Conservation (phyloP, 2,888 invertebrate genomes). For the Drosophila eohydei region DNA sequence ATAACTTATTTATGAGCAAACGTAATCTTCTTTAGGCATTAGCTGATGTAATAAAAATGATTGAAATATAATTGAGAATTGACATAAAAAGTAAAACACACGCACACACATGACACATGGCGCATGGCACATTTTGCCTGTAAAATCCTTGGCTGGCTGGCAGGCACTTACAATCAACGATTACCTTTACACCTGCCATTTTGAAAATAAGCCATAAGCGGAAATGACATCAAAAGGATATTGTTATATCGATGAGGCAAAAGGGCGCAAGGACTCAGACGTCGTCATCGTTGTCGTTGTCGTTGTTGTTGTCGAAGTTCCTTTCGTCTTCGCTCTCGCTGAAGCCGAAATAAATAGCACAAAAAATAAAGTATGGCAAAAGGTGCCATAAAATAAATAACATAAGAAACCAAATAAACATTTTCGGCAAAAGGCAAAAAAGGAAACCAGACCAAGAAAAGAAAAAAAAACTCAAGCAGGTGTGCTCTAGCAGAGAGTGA, state of each 20-base stretch:
- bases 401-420: conserved; percentile 78
- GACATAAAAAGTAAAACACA: conserved; percentile 70
- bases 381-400: conserved; percentile 80
- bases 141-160: conserved; percentile 65
- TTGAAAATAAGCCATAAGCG: conserved; percentile 80
- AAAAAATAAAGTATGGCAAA: conserved; percentile 75
- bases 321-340: conserved; percentile 8
- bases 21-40: conserved; percentile 78
- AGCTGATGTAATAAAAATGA: conserved; percentile 78
- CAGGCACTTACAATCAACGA: conserved; percentile 79
- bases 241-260: conserved; percentile 77
- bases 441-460: conserved; percentile 32
- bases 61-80: conserved; percentile 81
- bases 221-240: conserved; percentile 80
- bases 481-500: background rate
- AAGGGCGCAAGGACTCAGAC: conserved; percentile 31
- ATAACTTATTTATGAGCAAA: conserved; percentile 69
- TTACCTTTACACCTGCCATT: conserved; percentile 80
- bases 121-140: conserved; percentile 43
- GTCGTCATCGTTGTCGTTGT: conserved; percentile 1
- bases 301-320: background rate
- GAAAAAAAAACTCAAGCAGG: conserved; percentile 6
- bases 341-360: conserved; percentile 57
- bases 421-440: conserved; percentile 62
- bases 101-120: conserved; percentile 6